Base-by-base conservation (phyloP, 2,888 invertebrate genomes). In the Axea sp. region DNA sequence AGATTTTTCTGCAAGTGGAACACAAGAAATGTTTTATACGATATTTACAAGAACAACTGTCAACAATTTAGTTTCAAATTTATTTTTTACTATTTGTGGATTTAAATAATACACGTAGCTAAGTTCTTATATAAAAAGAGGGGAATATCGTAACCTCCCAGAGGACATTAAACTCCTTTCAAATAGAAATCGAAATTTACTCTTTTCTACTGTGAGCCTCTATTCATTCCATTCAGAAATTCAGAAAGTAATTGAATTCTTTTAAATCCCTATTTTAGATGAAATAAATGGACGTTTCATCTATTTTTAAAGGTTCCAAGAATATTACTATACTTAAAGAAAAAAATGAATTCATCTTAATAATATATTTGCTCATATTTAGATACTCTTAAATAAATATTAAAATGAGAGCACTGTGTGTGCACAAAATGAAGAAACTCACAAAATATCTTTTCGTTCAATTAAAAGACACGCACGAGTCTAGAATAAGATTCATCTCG, bases 161-260 rank as follows among this genome's bases (percentile, higher is more conserved):
- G 9, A 35, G 43, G 59, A 35, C 59, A 45, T 59, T 45, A 59
- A 45, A 45, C 35, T 59, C 12, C 35, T 33, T 59, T 59, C 45
- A 45, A 59, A 43, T 59, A 59, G 59, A 45, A 59, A 59, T 45
- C 45, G 45, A 59, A 59, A 45, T 45, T 43, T 35, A 59, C 35
- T 59, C 35, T 59, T 45, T 59, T 35, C 45, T 26, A 6, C 43
- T 7, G 9, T 7, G 35, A 26, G 35, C 24, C 6, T 59, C 43
- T 35, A 57, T 57, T 57, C 57, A 33, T 43, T 19, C 43, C 43
- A 43, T 57, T 57, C 57, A 43, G 57, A 57, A 57, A 57, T 43
- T 43, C 24, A 30, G 43, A 57, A 57, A 30, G 57, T 57, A 57
- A 57, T 57, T 57, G 57, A 57, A 57, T 57, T 57, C 41, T 41